Base-by-base conservation (phyloP, 2,113 vertebrate species). In the Sylvicapra grimmia region DNA sequence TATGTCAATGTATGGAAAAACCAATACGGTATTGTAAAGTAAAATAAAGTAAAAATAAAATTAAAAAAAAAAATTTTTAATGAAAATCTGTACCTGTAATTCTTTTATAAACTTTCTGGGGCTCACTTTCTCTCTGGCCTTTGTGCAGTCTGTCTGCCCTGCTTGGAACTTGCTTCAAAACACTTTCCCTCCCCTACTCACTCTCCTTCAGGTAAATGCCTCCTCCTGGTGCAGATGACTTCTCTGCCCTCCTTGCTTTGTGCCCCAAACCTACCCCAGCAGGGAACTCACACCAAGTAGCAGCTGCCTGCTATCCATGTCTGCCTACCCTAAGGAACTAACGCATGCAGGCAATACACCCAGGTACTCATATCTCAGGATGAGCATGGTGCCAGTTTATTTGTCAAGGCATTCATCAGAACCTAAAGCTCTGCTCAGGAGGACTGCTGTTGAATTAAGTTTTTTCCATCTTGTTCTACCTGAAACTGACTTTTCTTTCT, bases 401-500 rank as follows among this genome's bases (percentile, higher is more conserved):
- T 31, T 89, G 51, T 40, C 56, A 84, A 92, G 40, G 31, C 36
- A 40, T 79, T 80, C 72, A 31, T 94, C 58, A 94, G 75, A 83
- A 85, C 65, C 31, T 59, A 47, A 19, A 4, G 25, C 33, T 90
- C 11, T 80, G 33, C 53, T 68, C 68, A 33, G 40, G 40, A 79
- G 65, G n/a, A 77, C 51, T 58, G 83, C 59, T 59, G 23, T 18
- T 89, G 63, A 83, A 53, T 84, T 65, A 21, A 16, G 59, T 83
- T 97, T 97, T 82, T 79, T 88, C 53, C 18, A 58, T 83, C 75
- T 95, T 90, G 33, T 84, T 91, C 93, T 36, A 83, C 25, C 77
- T n/a, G 49, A 96, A 95, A 23, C 44, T 86, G 51, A 65, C 63
- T 96, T 91, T 84, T 87, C 91, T 94, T 86, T 29, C 29, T 51